Conservation (phyloP, 2,888 invertebrate genomes). For the Drosophila yooni region DNA sequence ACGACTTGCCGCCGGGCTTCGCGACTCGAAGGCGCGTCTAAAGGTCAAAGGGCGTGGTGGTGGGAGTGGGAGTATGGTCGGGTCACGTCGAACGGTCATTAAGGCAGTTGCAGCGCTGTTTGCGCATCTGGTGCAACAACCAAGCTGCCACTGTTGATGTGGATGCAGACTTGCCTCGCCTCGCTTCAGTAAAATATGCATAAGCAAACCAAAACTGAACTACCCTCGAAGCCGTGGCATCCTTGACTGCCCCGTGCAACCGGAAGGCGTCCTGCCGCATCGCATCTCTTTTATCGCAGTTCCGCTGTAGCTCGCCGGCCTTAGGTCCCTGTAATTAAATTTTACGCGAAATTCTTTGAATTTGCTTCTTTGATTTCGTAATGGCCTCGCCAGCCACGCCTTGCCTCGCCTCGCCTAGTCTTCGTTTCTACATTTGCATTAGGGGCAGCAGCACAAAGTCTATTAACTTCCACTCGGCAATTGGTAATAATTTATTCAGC, state of each 20-base stretch:
- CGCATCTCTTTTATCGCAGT: slow-evolving; percentile 48
- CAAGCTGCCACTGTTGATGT: slow-evolving; percentile 52
- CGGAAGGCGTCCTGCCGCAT: background rate
- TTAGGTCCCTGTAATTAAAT: slow-evolving; percentile 61
- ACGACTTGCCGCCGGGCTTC: slow-evolving; percentile 35
- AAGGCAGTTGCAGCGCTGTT: slow-evolving; percentile 53
- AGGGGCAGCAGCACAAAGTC: slow-evolving; percentile 55
- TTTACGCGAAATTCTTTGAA: slow-evolving; percentile 64
- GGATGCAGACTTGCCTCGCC: slow-evolving; percentile 35
- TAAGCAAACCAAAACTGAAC: slow-evolving; percentile 68
- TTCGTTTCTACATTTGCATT: slow-evolving; percentile 60
- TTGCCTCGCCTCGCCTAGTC: background rate
- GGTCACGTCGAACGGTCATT: slow-evolving; percentile 60
- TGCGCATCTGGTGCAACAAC: slow-evolving; percentile 43
- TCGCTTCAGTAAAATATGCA: slow-evolving; percentile 62
- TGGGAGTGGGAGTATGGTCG: slow-evolving; percentile 3
- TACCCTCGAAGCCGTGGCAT: slow-evolving; percentile 25
- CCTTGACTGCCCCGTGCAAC: slow-evolving; percentile 4
- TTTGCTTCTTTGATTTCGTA: slow-evolving; percentile 67
- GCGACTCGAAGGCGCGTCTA: slow-evolving; percentile 45
- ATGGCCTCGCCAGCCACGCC: slow-evolving; percentile 12
- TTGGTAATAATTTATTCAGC: slow-evolving; percentile 68
- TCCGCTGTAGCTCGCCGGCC: slow-evolving; percentile 21
- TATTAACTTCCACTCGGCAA: slow-evolving; percentile 64
- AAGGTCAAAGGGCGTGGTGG: slow-evolving; percentile 58